Evolutionary conservation across 1,140 invertebrate genomes (phyloP), one percentile per base, ranked within the genome.

Genomic region (Drosophila bocqueti): DNA sequence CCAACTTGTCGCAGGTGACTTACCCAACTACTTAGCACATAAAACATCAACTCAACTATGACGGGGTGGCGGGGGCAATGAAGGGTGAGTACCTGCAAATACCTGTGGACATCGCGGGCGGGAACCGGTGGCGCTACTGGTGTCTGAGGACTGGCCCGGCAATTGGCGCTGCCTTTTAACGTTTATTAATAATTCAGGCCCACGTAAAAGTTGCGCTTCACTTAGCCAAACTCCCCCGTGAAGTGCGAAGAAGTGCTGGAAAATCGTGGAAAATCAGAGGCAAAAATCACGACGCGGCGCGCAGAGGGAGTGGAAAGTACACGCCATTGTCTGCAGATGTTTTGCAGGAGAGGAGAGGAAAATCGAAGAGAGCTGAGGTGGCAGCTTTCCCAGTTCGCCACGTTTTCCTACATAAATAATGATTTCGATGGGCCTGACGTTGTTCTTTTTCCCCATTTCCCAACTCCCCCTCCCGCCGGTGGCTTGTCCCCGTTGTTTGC

Each of bases 341-440:
- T 26, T 49, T 61, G 52, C 61, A 34, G 16, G 38, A 75, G 42
- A 38, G 34, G 40, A n/a, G 47, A 26, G 16, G 36, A 60, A 63
- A 67, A 45, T 54, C 26, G 42, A 42, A 54, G 45, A 18, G 50
- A 16, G 46, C 43, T 49, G 69, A 26, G 38, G 50, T 55, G 55
- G 36, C 36, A 58, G 57, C 42, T 67, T 24, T 66, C 61, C 61
- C 54, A 60, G 75, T 57, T 62, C 47, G 57, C 66, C 75, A 78
- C 75, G 67, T 78, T 78, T 80, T 74, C 69, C 78, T 80, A 80
- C 78, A 80, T 80, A 80, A 80, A 80, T 80, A 80, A 80, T 80
- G 69, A 80, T 80, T 80, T 74, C 76, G 76, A 73, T 72, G 65
- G 76, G 73, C 55, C 55, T 46, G 52, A 58, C 54, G 62, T 76